Conservation (phyloP, 2,888 invertebrate genomes). For the Adelphocoris suturalis region DNA sequence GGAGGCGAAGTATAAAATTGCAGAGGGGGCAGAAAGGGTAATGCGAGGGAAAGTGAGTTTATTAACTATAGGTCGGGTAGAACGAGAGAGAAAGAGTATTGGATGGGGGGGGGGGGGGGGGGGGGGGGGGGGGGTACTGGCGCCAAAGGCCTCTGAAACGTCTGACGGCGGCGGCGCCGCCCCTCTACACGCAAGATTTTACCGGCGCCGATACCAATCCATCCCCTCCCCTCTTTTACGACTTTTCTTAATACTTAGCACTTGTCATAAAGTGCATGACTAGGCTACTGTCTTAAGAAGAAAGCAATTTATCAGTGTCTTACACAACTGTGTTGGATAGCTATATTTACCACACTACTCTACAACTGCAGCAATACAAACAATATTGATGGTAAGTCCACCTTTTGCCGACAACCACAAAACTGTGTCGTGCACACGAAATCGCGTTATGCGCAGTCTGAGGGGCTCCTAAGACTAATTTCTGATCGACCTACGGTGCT, state of each 20-base stretch:
- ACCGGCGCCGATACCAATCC: conserved; percentile 27
- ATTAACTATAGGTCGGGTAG: conserved; percentile 10
- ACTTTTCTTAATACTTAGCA: neutral
- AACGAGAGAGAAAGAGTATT: no score
- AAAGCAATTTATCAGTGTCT: neutral
- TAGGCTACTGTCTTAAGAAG: neutral
- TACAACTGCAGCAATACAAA: no score
- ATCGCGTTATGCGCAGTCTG: no score
- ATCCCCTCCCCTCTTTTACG: neutral
- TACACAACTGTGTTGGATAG: no score
- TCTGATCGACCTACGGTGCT: no score
- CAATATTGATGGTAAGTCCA: no score
- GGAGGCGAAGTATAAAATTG: conserved; percentile 14
- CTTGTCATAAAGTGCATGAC: neutral
- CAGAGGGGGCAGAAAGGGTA: conserved; percentile 5
- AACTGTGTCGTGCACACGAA: no score
- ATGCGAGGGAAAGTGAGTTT: conserved; percentile 36
- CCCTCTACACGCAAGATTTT: conserved; percentile 20
- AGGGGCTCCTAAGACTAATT: no score
- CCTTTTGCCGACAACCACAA: no score
- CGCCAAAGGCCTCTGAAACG: no score
- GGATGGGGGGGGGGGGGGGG: no score
- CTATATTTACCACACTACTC: no score
- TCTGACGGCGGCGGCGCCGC: neutral
- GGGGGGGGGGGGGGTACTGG: neutral